Percentiles rank a stretch among this genome's conserved stretches.
phyloP scores from a whole-genome alignment of 2,797 vertebrate species.

The Mus caroli region DNA sequence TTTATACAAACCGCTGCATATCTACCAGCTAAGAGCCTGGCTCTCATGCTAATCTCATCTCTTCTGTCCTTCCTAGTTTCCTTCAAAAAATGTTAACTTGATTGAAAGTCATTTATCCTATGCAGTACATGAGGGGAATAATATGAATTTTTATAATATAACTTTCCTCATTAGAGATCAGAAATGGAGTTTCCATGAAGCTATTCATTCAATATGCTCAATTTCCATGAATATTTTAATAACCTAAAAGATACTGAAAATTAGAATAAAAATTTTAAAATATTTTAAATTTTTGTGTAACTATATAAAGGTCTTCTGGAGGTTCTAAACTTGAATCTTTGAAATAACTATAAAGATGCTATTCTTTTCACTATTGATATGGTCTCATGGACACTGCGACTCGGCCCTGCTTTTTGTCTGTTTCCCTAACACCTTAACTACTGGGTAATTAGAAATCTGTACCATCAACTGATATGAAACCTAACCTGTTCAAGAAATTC shows the following conservation, averaged over 20 bases:
- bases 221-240: background rate
- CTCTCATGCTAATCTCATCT: background rate
- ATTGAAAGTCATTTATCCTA: background rate
- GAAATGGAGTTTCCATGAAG: background rate
- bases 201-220: background rate
- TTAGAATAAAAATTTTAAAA: background rate
- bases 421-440: background rate
- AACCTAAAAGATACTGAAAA: background rate
- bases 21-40: background rate
- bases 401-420: background rate
- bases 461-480: background rate
- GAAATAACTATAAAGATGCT: background rate
- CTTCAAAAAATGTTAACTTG: background rate
- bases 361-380: background rate
- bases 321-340: background rate
- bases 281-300: background rate
- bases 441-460: background rate
- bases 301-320: background rate
- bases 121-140: background rate
- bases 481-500: background rate
- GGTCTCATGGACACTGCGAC: background rate
- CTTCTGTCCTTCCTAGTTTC: background rate
- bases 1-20: background rate
- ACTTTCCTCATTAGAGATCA: background rate
- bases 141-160: background rate